These are phyloP conservation scores for Cheilosia impressa DNA, from an alignment of 2,888 invertebrate genomes.

Conservation along the genomic window DNA sequence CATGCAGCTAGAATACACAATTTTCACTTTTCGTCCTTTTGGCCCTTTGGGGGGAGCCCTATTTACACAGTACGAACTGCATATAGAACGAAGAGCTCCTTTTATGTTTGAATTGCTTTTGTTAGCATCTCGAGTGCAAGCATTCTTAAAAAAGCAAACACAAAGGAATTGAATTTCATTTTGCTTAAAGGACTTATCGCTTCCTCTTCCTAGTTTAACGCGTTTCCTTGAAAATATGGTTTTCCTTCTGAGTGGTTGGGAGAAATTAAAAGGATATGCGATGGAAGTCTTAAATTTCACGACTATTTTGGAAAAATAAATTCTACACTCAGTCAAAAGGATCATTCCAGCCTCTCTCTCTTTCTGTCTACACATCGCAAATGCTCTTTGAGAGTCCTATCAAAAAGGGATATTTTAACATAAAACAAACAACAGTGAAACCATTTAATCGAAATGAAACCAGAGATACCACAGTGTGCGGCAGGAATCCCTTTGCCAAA, in stretches of 20 bases:
- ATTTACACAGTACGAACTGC: background rate
- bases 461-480: slow-evolving; percentile 15
- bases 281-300: slow-evolving; percentile 31
- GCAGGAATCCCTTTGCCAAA: slow-evolving; percentile 8
- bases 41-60: background rate
- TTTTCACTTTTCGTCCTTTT: background rate
- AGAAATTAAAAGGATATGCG: slow-evolving; percentile 25
- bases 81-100: slow-evolving; percentile 12
- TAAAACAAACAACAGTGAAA: slow-evolving; percentile 42
- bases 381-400: slow-evolving; percentile 23
- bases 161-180: slow-evolving; percentile 37
- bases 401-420: slow-evolving; percentile 42
- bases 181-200: background rate
- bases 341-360: no score
- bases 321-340: background rate
- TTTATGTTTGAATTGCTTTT: slow-evolving; percentile 24
- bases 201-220: slow-evolving; percentile 14
- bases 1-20: slow-evolving; percentile 48
- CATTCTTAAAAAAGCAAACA: slow-evolving; percentile 7
- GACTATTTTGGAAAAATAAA: slow-evolving; percentile 32
- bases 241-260: background rate
- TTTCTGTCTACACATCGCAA: slow-evolving; percentile 5
- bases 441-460: slow-evolving; percentile 43
- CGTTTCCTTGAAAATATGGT: slow-evolving; percentile 7
- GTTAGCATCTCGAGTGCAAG: slow-evolving; percentile 21